Base-by-base conservation (phyloP, 2,888 invertebrate genomes). In the Machimus atricapillus region DNA sequence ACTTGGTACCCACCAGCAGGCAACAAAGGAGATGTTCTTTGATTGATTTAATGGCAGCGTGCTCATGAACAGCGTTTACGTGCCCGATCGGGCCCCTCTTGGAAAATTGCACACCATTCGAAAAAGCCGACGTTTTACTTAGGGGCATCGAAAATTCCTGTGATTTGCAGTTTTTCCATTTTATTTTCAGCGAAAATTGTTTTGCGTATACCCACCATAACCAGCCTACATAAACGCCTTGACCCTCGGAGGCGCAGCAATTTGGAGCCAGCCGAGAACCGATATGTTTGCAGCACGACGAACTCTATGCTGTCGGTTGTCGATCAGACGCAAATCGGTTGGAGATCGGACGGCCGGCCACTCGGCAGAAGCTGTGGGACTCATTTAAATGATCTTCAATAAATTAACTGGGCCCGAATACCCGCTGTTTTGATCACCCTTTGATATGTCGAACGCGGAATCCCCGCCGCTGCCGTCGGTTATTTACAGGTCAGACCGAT, bases 11-110 rank as follows among this genome's bases (percentile, higher is more conserved):
- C 58, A 82, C 34, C 23, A 79, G 52, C 79, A 83, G 34, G 14
- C 37, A 43, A 81, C 34, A 56, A 58, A 58, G 82, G 66, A 66
- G 82, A 83, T 83, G 82, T 37, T 37, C 34, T 66, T 83, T 83
- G 82, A 83, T 83, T 83, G 82, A 83, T 83, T 83, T 83, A 83
- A 83, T 83, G 82, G 82, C 66, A 83, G 66, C 82, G 40, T 83
- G 58, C 19, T 83, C 58, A 83, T 19, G 58, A 83, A 83, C 82
- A 83, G 66, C 82, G 37, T 83, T 83, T 83, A 83, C 82, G 82
- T 83, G 82, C 82, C 40, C 66, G 66, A 66, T 83, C 66, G 3
- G 66, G 19, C 27, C 66, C 27, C 40, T 37, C 79, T n/a, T 34
- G 58, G 58, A 83, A 83, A 83, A 83, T 83, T 83, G 37, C 66